These are phyloP conservation scores for Crocallis elinguaria DNA, from an alignment of 2,888 invertebrate species.

Conservation along the genomic window DNA sequence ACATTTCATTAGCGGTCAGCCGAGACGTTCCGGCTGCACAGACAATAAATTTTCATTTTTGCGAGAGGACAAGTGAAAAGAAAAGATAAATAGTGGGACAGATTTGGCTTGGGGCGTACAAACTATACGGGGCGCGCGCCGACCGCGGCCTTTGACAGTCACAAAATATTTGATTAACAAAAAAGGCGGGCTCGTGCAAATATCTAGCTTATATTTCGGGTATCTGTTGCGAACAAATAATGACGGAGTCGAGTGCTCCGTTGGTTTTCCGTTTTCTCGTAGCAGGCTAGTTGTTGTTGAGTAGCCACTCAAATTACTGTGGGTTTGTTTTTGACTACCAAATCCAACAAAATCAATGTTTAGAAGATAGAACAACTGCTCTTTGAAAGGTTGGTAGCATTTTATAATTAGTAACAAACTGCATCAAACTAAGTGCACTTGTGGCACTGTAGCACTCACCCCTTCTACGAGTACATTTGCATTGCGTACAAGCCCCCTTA, in stretches of 20 bases:
- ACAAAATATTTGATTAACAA: conserved; percentile 62
- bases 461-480: too few relatives aligned
- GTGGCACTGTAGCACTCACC: too few relatives aligned
- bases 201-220: conserved; percentile 37
- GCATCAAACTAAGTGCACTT: too few relatives aligned
- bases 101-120: conserved; percentile 43
- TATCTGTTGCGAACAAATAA: conserved; percentile 28
- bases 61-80: conserved; percentile 75
- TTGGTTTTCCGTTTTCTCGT: conserved; percentile 6
- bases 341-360: too few relatives aligned
- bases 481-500: too few relatives aligned
- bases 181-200: conserved; percentile 44
- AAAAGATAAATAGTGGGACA: conserved; percentile 70
- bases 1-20: conserved; percentile 77
- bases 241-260: conserved; percentile 13
- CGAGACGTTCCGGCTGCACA: conserved; percentile 62
- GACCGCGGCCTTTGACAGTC: conserved; percentile 40
- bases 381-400: too few relatives aligned
- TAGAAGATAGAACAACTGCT: too few relatives aligned
- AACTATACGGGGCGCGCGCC: conserved; percentile 52
- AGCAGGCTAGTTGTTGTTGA: conserved; percentile 5
- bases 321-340: background rate
- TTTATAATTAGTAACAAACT: too few relatives aligned
- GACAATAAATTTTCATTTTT: conserved; percentile 81
- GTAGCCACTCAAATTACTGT: conserved; percentile 11